Evolutionary conservation across 2,113 vertebrate species (phyloP), one percentile per base, ranked within the genome.

Genomic region (Myxocyprinus asiaticus): DNA sequence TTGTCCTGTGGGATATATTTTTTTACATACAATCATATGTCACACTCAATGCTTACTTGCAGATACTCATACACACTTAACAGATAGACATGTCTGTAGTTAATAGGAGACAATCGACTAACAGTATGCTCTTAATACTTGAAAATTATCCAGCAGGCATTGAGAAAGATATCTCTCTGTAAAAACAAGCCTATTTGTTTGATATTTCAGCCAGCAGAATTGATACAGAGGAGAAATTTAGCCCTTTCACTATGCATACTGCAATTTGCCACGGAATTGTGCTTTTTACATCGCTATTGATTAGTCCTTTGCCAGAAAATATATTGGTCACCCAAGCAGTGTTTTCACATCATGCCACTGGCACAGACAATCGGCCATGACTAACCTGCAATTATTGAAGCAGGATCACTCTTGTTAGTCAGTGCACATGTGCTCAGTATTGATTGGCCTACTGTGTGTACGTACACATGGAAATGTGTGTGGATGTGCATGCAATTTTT

Each of bases 301-400:
- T 76, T 55, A 55, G 61, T 53, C 48, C 65, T 76, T 65, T 42
- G 0, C 9, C 48, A 10, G 14, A 65, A 44, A 65, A 55, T 76
- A 64, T 76, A 65, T 76, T 76, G 74, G 74, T 61, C 74, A 66
- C 22, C 74, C 62, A 6, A 53, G 9, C 47, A 14, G 12, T 63
- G 56, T 63, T 62, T 74, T 74, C 47, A 14, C 33, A 9, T 45
- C 22, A 75, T 3, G 15, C 72, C 47, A 9, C 59, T 10, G 59
- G 59, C 12, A 17, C 8, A 0, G 22, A 75, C 45, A 63, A 48
- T 75, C 59, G 50, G 62, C 74, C 14, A 44, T 53, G 62, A 55
- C 61, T 76, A 65, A 76, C 74, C 74, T 76, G 62, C 74, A 76
- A 76, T 76, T 66, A 76, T 65, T 53, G 33, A 65, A 76, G 74